These are phyloP conservation scores for Tetragonula carbonaria DNA, from an alignment of 2,888 invertebrate genomes.

Conservation along the genomic window DNA sequence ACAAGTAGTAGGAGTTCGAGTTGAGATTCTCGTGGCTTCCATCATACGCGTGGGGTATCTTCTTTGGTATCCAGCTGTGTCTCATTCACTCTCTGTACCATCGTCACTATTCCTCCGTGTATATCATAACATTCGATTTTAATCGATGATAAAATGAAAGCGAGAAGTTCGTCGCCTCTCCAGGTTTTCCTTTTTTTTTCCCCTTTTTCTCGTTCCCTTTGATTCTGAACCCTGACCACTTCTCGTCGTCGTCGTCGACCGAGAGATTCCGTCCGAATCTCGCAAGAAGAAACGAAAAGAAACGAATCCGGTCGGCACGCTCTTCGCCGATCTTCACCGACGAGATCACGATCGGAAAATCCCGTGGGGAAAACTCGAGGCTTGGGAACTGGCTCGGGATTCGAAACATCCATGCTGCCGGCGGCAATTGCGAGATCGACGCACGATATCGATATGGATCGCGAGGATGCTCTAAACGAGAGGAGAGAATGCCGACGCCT, in stretches of 20 bases:
- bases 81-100: not conserved
- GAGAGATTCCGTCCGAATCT: not conserved
- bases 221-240: not conserved
- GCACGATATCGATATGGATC: not conserved
- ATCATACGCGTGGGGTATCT: not conserved
- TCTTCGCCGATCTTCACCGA: too few species aligned
- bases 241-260: not conserved
- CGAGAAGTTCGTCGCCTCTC: not conserved
- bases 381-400: too few species aligned
- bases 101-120: not conserved
- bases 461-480: conserved; percentile 83
- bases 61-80: conserved; percentile 1
- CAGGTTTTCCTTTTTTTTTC: not conserved
- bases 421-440: too few species aligned
- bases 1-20: conserved; percentile 63
- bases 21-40: not conserved
- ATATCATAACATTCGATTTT: not conserved
- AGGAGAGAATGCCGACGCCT: conserved; percentile 90
- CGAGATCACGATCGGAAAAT: too few species aligned
- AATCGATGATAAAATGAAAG: not conserved
- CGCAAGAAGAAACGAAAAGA: too few species aligned
- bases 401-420: too few species aligned
- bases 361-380: too few species aligned
- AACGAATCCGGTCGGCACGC: too few species aligned
- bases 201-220: not conserved